phyloP scores from a whole-genome alignment of 2,888 invertebrate species.

The Drosophila yooni region DNA sequence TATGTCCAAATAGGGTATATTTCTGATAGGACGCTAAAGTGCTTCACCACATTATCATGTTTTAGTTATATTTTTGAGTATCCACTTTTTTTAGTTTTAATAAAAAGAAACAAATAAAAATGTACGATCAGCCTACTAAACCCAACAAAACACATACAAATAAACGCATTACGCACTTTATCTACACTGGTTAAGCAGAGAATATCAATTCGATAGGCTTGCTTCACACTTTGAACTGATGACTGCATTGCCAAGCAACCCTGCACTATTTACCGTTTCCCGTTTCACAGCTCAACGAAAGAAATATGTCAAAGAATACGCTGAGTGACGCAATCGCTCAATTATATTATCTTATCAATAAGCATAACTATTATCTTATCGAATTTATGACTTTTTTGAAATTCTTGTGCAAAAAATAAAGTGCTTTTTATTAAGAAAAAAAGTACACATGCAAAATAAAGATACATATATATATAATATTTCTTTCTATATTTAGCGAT shows the following conservation, averaged over 20 bases:
- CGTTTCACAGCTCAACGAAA: slow-evolving; percentile 29
- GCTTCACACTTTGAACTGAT: slow-evolving; percentile 14
- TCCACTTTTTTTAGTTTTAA: neutral
- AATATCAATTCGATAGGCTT: neutral
- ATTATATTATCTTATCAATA: slow-evolving; percentile 42
- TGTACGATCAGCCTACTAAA: neutral
- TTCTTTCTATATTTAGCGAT: slow-evolving; percentile 6
- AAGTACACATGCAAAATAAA: slow-evolving; percentile 1
- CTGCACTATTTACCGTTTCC: slow-evolving; percentile 18
- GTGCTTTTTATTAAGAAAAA: slow-evolving; percentile 43
- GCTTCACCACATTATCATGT: neutral
- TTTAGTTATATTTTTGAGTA: neutral
- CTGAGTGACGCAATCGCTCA: slow-evolving; percentile 45
- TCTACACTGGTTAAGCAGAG: slow-evolving; percentile 28
- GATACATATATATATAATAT: slow-evolving; percentile 1
- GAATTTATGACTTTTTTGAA: neutral
- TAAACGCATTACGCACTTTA: slow-evolving; percentile 34
- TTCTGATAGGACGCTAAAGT: neutral
- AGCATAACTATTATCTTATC: slow-evolving; percentile 45
- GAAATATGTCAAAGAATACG: slow-evolving; percentile 30
- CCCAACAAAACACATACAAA: slow-evolving; percentile 2
- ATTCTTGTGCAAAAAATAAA: slow-evolving; percentile 53
- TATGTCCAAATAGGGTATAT: neutral
- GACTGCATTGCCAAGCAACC: slow-evolving; percentile 30
- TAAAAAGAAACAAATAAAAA: neutral